Base-by-base conservation (phyloP, 1,140 invertebrate species). In the Eumaeus atala region DNA sequence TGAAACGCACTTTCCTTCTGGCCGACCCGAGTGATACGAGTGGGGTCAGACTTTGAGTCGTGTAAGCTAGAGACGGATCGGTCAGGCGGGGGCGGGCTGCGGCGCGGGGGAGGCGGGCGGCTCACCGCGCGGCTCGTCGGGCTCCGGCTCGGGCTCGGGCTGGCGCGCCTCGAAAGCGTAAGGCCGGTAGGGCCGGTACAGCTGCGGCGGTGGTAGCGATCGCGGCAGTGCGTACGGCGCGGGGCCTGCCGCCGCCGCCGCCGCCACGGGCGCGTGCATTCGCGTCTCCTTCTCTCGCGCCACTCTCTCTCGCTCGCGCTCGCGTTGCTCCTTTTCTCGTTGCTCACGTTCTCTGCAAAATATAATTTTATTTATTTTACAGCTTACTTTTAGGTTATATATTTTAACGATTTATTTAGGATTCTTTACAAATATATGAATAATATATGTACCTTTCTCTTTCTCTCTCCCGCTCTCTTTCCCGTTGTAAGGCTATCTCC, bases 341-440 rank as follows among this genome's bases (percentile, higher is more conserved):
- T 71, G 74, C 48, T 88, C 85, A 10, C 85, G 67, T 56, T 87
- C 84, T 50, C 83, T 77, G 72, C 1, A 16, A 37, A 56, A 47
- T 38, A 3, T 16, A 44, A 4, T 12, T 28, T 28, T 28, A 28
- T 2, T 28, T 28, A 28, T 28, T 28, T 28, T 28, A 28, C 21
- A 3, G 21, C 21, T 28, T 28, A 6, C 21, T 3, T n/a, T n/a
- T n/a, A n/a, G n/a, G n/a, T n/a, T n/a, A n/a, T n/a, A 28, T 28
- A 28, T 28, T 28, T 28, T 28, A 28, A n/a, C n/a, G n/a, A n/a
- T n/a, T n/a, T n/a, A n/a, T n/a, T n/a, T n/a, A n/a, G n/a, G 21
- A 28, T 28, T 28, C 21, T 28, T 28, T 28, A 28, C 6, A 28
- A 28, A 28, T 3, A 28, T 28, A 28, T 28, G 21, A 28, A 3